A percentile compares a stretch with the other conserved stretches of the same genome.
Evolutionary conservation across 2,797 vertebrate genomes (phyloP).

Genomic region (Ispidina lecontei): DNA sequence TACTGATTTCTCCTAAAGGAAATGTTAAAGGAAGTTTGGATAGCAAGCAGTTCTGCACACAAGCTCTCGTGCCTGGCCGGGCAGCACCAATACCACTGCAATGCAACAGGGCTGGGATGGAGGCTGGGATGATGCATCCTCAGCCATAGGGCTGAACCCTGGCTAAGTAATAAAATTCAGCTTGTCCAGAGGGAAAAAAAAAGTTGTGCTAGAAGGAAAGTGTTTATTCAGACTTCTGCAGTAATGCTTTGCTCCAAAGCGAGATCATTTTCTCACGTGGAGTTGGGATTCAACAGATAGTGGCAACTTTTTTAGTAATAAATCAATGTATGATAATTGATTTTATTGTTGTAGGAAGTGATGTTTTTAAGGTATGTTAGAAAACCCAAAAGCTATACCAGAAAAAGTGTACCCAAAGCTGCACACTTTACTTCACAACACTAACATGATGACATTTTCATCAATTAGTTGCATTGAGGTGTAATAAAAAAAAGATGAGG

Average conservation of each 20-base stretch:
- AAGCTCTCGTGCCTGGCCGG: background rate
- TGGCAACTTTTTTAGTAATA: background rate
- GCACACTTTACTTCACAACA: background rate
- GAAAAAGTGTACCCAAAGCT: background rate
- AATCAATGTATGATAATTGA: background rate
- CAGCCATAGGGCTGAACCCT: background rate
- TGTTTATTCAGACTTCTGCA: fast-evolving
- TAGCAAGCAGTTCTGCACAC: background rate
- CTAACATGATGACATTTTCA: background rate
- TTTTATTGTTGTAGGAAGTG: background rate
- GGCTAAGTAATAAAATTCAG: background rate
- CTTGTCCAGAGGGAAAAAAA: background rate
- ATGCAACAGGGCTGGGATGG: background rate
- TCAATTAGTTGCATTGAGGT: background rate
- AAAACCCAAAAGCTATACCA: background rate
- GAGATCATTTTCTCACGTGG: background rate
- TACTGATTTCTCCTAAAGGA: slow-evolving; percentile 15
- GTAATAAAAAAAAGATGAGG: background rate
- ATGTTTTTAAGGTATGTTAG: background rate
- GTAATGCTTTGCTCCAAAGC: background rate
- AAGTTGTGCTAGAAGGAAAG: background rate
- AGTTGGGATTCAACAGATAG: background rate
- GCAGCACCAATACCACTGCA: background rate
- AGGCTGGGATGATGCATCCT: background rate
- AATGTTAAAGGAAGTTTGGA: background rate